These are phyloP conservation scores for Serrognathus titanus DNA, from an alignment of 2,888 invertebrate genomes.

Conservation along the genomic window DNA sequence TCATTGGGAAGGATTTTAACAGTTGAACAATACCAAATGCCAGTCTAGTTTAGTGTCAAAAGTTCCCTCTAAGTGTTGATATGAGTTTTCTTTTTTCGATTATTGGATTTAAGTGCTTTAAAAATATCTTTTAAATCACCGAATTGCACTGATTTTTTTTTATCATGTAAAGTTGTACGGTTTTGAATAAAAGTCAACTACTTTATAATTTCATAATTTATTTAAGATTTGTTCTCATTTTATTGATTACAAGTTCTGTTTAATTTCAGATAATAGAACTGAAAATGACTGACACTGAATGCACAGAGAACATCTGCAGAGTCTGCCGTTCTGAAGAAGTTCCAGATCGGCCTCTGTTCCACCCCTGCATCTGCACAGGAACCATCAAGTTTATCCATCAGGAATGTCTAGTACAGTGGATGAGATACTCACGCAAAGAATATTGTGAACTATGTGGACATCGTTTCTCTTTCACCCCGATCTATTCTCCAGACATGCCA, in stretches of 20 bases:
- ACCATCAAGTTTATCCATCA: conserved; percentile 99
- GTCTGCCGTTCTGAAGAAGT: conserved; percentile 95
- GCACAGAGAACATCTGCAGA: conserved; percentile 86
- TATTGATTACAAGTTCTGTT: background rate
- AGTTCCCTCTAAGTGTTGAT: too few relatives aligned
- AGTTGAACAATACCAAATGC: too few relatives aligned
- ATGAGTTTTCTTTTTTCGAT: too few relatives aligned
- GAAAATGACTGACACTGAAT: conserved; percentile 14
- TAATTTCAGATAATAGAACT: background rate
- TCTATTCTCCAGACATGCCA: conserved; percentile 99
- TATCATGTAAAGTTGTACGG: too few relatives aligned
- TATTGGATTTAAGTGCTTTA: too few relatives aligned
- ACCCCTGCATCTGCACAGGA: conserved; percentile 98
- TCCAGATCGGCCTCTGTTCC: conserved; percentile 88
- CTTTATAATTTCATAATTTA: too few relatives aligned
- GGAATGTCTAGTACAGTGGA: conserved; percentile 98
- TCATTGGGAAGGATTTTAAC: too few relatives aligned
- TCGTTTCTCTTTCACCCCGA: conserved; percentile 96
- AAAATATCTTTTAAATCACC: too few relatives aligned
- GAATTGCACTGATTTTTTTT: too few relatives aligned
- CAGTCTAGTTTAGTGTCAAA: too few relatives aligned
- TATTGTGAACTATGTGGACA: conserved; percentile 98
- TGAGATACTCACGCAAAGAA: conserved; percentile 97
- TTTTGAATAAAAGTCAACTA: too few relatives aligned
- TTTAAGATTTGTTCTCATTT: too few relatives aligned